A percentile compares a stretch with the other conserved stretches of the same genome.
These are phyloP conservation scores for Himalopsyche tibetana DNA, from an alignment of 2,888 invertebrate species.

Conservation along the genomic window DNA sequence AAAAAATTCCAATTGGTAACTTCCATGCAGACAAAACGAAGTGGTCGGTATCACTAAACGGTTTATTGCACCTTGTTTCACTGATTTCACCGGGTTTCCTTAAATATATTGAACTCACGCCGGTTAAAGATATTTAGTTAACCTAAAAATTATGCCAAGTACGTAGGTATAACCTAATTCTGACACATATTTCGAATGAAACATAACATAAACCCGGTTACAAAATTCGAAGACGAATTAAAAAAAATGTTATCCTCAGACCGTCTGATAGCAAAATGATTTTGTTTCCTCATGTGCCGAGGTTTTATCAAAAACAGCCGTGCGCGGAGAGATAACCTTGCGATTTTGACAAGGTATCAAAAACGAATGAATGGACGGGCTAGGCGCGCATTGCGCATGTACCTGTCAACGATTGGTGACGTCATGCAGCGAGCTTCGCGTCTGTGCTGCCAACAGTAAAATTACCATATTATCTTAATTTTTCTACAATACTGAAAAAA, in stretches of 20 bases:
- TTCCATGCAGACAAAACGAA: slow-evolving; percentile 63
- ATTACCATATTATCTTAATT: neutral
- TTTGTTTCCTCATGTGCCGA: slow-evolving; percentile 49
- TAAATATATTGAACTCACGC: slow-evolving; percentile 56
- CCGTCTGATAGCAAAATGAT: slow-evolving; percentile 48
- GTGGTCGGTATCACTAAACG: slow-evolving; percentile 51
- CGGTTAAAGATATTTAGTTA: slow-evolving; percentile 58
- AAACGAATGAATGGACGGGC: slow-evolving; percentile 60
- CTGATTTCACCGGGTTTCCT: slow-evolving; percentile 55
- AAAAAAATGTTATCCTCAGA: slow-evolving; percentile 47
- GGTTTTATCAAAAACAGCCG: slow-evolving; percentile 50
- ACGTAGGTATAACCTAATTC: slow-evolving; percentile 49
- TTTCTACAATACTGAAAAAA: too few species aligned
- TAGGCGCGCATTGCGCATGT: slow-evolving; percentile 54
- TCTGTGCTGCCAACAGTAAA: neutral
- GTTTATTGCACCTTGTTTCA: slow-evolving; percentile 50
- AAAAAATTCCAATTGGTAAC: slow-evolving; percentile 66
- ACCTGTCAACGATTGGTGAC: slow-evolving; percentile 64
- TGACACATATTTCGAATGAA: slow-evolving; percentile 51
- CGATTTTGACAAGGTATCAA: slow-evolving; percentile 52
- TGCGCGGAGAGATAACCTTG: slow-evolving; percentile 49
- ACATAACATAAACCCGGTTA: slow-evolving; percentile 50
- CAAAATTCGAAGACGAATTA: slow-evolving; percentile 17
- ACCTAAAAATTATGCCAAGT: slow-evolving; percentile 57
- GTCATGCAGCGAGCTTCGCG: slow-evolving; percentile 48